Conservation (phyloP, 1,140 invertebrate genomes). For the Lepidostoma basale region DNA sequence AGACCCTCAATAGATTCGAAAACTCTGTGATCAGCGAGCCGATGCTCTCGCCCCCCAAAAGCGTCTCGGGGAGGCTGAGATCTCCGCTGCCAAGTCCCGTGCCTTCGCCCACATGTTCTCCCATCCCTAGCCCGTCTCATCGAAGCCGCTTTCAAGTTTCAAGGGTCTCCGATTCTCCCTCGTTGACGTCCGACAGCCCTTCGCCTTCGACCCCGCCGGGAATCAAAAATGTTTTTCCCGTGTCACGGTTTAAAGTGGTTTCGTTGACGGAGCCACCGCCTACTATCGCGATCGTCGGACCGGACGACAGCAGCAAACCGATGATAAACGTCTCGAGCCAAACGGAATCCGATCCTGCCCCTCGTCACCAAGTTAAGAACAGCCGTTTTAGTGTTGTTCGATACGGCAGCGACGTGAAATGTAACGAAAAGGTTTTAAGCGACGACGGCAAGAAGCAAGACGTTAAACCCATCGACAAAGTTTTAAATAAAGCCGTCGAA, state of each 20-base stretch:
- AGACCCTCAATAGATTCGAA: conserved; percentile 52
- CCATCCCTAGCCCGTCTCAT: conserved; percentile 63
- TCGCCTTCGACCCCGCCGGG: conserved; percentile 47
- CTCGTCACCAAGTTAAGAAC: conserved; percentile 46
- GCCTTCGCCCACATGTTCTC: conserved; percentile 71
- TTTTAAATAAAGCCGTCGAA: neutral
- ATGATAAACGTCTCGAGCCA: too few relatives aligned
- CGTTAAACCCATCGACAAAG: neutral
- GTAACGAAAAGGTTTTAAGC: neutral
- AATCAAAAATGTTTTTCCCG: conserved; percentile 29
- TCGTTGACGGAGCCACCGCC: conserved; percentile 47
- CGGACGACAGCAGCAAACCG: conserved; percentile 5
- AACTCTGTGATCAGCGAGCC: neutral
- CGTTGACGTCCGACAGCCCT: conserved; percentile 47
- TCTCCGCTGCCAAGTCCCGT: conserved; percentile 72
- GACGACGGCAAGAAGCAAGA: neutral
- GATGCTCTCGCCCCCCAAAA: conserved; percentile 52
- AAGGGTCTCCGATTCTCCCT: conserved; percentile 56
- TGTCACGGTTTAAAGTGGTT: conserved; percentile 55
- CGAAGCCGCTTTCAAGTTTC: conserved; percentile 66
- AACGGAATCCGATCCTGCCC: neutral
- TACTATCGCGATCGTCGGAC: conserved; percentile 32
- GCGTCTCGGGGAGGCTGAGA: conserved; percentile 63
- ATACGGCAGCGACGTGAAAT: conserved; percentile 50
- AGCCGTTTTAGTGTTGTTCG: conserved; percentile 55